These are phyloP conservation scores for Agrotis ipsilon DNA, from an alignment of 2,888 invertebrate genomes.

Conservation along the genomic window DNA sequence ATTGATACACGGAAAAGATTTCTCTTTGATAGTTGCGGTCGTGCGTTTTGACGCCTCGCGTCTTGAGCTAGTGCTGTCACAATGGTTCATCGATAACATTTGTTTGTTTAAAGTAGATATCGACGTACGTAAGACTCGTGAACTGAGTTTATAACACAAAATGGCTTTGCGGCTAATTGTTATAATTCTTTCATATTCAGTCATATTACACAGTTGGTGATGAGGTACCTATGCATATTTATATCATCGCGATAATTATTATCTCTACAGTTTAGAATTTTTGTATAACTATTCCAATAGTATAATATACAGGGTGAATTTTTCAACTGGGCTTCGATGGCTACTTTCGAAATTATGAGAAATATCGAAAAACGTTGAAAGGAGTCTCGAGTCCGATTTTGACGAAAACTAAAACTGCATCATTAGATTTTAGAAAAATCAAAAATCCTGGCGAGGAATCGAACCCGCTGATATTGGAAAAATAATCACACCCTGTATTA, in stretches of 20 bases:
- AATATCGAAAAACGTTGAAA: too few relatives aligned
- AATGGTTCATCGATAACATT: constrained; percentile 55
- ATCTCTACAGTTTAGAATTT: background rate
- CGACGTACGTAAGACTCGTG: background rate
- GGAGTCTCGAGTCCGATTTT: too few relatives aligned
- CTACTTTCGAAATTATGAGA: too few relatives aligned
- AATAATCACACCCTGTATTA: too few relatives aligned
- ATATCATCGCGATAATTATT: background rate
- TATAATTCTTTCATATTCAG: too few relatives aligned
- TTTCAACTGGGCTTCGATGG: too few relatives aligned
- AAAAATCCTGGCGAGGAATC: too few relatives aligned
- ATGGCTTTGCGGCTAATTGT: background rate
- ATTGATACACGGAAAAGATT: constrained; percentile 92
- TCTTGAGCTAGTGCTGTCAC: constrained; percentile 55
- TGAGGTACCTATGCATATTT: background rate
- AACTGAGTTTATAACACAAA: background rate
- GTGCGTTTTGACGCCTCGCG: constrained; percentile 87
- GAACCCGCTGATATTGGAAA: too few relatives aligned
- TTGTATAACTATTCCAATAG: background rate
- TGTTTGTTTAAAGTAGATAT: constrained; percentile 9
- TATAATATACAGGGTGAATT: too few relatives aligned
- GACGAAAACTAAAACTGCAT: too few relatives aligned
- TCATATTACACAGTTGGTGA: too few relatives aligned
- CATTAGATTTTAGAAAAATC: too few relatives aligned
- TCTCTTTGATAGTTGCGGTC: constrained; percentile 91